A percentile compares a stretch with the other conserved stretches of the same genome.
Conservation (phyloP, 2,888 invertebrate species). For the Altica lythri region DNA sequence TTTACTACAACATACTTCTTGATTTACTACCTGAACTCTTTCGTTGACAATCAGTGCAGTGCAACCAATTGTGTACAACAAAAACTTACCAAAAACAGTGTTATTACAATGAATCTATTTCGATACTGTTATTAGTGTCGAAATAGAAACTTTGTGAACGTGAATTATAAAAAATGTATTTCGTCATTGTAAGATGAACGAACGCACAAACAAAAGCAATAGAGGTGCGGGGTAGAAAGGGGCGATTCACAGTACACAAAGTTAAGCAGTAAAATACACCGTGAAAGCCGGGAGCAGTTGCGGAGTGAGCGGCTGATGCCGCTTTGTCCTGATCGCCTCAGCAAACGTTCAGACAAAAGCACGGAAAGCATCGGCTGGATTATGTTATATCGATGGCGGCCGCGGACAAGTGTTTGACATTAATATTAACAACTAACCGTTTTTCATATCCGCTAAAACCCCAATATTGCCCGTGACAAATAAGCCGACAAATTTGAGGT, state of each 20-base stretch:
- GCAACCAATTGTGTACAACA: too few relatives aligned
- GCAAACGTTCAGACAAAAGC: slow-evolving; percentile 51
- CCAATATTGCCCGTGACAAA: slow-evolving; percentile 42
- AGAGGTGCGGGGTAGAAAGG: slow-evolving; percentile 11
- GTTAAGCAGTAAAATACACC: slow-evolving; percentile 52
- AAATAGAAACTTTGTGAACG: too few relatives aligned
- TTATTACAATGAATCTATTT: too few relatives aligned
- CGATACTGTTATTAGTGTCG: too few relatives aligned
- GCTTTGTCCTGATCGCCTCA: slow-evolving; percentile 53
- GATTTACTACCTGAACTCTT: too few relatives aligned
- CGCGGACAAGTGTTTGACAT: slow-evolving; percentile 51
- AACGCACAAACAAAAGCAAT: slow-evolving; percentile 8
- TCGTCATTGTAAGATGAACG: slow-evolving; percentile 12
- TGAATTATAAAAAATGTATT: too few relatives aligned
- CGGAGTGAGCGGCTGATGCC: slow-evolving; percentile 43
- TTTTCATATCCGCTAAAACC: slow-evolving; percentile 46
- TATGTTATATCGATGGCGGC: slow-evolving; percentile 49
- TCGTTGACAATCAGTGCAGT: too few relatives aligned
- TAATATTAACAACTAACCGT: slow-evolving; percentile 51
- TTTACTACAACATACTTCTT: too few relatives aligned
- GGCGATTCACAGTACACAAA: slow-evolving; percentile 36
- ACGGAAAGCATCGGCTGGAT: slow-evolving; percentile 50
- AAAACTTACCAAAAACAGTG: too few relatives aligned
- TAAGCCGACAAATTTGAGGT: slow-evolving; percentile 38
- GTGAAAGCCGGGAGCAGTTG: slow-evolving; percentile 50